A percentile compares a stretch with the other conserved stretches of the same genome.
phyloP scores from a whole-genome alignment of 2,113 vertebrate species.

The Litocranius walleri region DNA sequence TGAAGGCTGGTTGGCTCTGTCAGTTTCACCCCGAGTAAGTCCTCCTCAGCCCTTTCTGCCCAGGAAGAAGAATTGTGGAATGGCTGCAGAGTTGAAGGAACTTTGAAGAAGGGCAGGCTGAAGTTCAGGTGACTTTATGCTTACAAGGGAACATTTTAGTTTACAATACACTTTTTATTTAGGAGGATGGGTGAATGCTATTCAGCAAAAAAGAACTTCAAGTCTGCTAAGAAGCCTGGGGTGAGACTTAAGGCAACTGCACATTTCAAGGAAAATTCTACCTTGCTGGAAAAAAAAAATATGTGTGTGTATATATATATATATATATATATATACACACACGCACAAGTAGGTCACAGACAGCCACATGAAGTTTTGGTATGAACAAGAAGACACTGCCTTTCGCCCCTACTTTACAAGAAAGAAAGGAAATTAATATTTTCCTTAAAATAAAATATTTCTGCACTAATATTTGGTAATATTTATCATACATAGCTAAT shows the following conservation, averaged over 20 bases:
- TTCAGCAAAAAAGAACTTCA: conserved; percentile 52
- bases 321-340: not conserved
- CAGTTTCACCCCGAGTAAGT: not conserved
- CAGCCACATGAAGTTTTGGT: conserved; percentile 29
- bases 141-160: conserved; percentile 57
- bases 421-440: not conserved
- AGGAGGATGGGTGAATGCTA: conserved; percentile 16
- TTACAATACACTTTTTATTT: conserved; percentile 57
- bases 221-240: conserved; percentile 53
- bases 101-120: conserved; percentile 34
- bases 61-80: not conserved
- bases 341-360: conserved; percentile 58
- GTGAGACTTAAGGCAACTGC: conserved; percentile 61
- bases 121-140: conserved; percentile 50
- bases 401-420: not conserved
- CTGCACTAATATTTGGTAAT: not conserved
- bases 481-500: not conserved
- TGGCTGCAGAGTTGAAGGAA: not conserved
- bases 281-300: not conserved
- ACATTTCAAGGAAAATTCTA: conserved; percentile 26
- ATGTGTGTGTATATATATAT: not conserved
- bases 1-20: not conserved
- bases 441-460: not conserved
- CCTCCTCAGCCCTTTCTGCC: not conserved
- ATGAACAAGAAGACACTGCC: not conserved